phyloP scores from a whole-genome alignment of 1,140 invertebrate genomes.

The Paracyclopina nana region DNA sequence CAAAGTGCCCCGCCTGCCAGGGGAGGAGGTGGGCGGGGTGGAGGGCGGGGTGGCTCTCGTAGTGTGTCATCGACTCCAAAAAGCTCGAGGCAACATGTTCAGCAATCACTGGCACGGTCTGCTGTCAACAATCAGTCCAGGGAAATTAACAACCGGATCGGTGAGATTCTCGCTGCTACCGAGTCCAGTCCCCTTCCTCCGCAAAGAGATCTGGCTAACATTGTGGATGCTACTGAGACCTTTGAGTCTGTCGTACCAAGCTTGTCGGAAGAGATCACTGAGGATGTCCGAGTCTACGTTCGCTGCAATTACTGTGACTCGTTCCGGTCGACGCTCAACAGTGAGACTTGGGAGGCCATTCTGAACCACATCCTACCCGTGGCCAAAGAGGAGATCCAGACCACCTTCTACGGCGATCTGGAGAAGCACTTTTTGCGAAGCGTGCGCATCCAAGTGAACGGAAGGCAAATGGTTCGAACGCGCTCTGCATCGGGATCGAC shows the following conservation, averaged over 20 bases:
- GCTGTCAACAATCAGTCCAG: too few relatives aligned
- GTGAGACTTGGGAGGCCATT: slow-evolving; percentile 12
- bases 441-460: slow-evolving; percentile 6
- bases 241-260: background rate
- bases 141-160: too few relatives aligned
- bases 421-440: slow-evolving; percentile 5
- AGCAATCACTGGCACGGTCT: too few relatives aligned
- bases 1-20: too few relatives aligned
- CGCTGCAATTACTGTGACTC: slow-evolving; percentile 2
- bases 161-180: too few relatives aligned
- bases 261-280: background rate
- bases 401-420: slow-evolving; percentile 12
- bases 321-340: slow-evolving; percentile 1
- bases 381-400: slow-evolving; percentile 10
- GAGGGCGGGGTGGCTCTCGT: too few relatives aligned
- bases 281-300: background rate
- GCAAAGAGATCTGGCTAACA: too few relatives aligned
- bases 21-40: too few relatives aligned
- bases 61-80: too few relatives aligned
- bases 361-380: slow-evolving; percentile 13
- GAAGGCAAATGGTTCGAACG: background rate
- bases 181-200: too few relatives aligned
- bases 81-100: too few relatives aligned
- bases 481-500: too few relatives aligned
- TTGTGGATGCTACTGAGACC: background rate